Evolutionary conservation across 2,113 vertebrate genomes (phyloP), one percentile per base, ranked within the genome.

Genomic region (Cyrtonyx montezumae): DNA sequence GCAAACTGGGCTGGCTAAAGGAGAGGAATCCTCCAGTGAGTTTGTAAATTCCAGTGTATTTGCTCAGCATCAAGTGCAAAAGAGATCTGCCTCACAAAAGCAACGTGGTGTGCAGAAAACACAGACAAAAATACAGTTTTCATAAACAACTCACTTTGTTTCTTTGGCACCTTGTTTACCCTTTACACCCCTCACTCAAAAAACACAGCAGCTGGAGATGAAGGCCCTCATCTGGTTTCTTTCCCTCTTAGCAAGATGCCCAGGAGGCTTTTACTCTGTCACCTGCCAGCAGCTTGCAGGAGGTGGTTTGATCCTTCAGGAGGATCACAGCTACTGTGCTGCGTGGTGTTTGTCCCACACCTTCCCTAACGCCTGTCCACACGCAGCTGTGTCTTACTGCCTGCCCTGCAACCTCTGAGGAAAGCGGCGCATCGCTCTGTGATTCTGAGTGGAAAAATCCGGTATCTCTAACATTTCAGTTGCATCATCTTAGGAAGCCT

Each of bases 301-400:
- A 83, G 25, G 8, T 13, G 3, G 1, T 46, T 62, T 9, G 20
- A 17, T 53, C 37, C 45, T 45, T 46, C 26, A 18, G 3, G 34
- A 80, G 68, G 51, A 34, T 5, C 8, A 14, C 34, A 59, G 37
- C 3, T 53, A 84, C 8, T 28, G 32, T 6, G 23, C 3, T 43
- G 34, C 0, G 0, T 1, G 46, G 46, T 6, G 1, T 61, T 91
- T 53, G 74, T 28, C 43, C 40, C 19, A 26, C 0, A 8, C 4
- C 55, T 49, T 32, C 68, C 75, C 63, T 13, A 49, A 63, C 45
- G 22, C 42, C 49, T 8, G 10, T 53, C 34, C 23, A 4, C 7
- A 25, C 18, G 79, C 16, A 92, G 63, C 21, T 28, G 37, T 2
- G 0, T 77, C 49, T 66, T 62, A 25, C 73, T 45, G 45, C 48